Evolutionary conservation across 2,888 invertebrate species (phyloP), one percentile per base, ranked within the genome.

Genomic region (Byasa hedistus): DNA sequence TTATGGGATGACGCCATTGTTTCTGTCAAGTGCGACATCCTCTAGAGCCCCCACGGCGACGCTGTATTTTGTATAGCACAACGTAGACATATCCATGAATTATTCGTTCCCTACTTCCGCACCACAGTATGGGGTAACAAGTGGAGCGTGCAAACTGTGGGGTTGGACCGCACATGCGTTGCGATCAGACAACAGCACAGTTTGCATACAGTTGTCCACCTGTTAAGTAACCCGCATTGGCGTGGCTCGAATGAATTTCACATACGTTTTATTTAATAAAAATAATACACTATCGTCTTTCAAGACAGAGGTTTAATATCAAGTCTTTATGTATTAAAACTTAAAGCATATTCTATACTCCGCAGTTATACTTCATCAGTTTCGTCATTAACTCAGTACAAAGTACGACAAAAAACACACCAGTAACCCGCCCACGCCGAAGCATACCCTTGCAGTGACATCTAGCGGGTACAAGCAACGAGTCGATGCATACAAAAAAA

Each of bases 381-480:
- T 54, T 24, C 52, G 32, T 23, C 52, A 36, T 52, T 57, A 57
- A 62, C 3, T 22, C 23, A 58, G 19, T 48, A 62, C 57, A 61
- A 58, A 10, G 39, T 23, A 23, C 36, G n/a, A 39, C 59, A 63
- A 63, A 66, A 62, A 66, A 39, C 21, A 57, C 32, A 36, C 21
- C 10, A 22, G 21, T 36, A 55, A 22, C 36, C 61, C 59, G 68
- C 56, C 36, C 58, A 61, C 68, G 55, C 65, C 63, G 63, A 71
- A n/a, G 69, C 65, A 69, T 85, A 87, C 85, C 91, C 91, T 91
- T 90, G 87, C 79, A 84, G 70, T 87, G 91, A 91, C 91, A 87
- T 91, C 86, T 81, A 87, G 86, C 84, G 77, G 74, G 68, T 68
- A 75, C 80, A 85, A 91, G 88, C 91, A 89, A 88, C 84, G 88